These are phyloP conservation scores for Forbesichthys agassizii DNA, from an alignment of 2,113 vertebrate species.

Conservation along the genomic window DNA sequence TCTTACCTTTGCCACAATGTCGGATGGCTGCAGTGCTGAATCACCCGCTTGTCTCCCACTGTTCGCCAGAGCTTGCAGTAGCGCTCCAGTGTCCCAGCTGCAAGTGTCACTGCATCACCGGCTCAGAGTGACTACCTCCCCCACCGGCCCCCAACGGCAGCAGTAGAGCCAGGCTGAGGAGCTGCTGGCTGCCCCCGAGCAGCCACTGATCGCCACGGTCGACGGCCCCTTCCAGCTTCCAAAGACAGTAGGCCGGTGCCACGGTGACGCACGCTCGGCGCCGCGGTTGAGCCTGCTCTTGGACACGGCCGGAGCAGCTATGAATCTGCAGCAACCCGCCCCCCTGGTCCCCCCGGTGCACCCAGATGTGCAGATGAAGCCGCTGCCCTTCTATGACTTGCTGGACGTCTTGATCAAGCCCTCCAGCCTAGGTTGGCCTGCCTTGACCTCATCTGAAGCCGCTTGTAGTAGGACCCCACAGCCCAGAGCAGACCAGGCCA, in stretches of 20 bases:
- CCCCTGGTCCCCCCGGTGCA: conserved; percentile 91
- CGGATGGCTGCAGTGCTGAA: conserved; percentile 12
- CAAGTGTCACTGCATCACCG: conserved; percentile 88
- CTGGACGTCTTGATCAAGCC: conserved; percentile 96
- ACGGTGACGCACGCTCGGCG: conserved; percentile 65
- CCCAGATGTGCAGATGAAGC: conserved; percentile 93
- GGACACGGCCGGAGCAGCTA: conserved; percentile 76
- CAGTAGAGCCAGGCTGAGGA: conserved; percentile 65
- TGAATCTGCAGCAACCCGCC: conserved; percentile 89
- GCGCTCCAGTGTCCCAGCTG: conserved; percentile 79
- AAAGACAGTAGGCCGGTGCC: conserved; percentile 57
- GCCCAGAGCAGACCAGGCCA: no score
- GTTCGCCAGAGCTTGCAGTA: conserved; percentile 83
- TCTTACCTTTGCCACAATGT: conserved; percentile 2
- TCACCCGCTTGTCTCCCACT: conserved; percentile 13
- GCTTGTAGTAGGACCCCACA: no score
- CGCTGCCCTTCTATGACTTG: conserved; percentile 93
- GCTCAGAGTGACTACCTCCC: conserved; percentile 24
- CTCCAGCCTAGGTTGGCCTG: conserved; percentile 89
- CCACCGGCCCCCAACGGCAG: conserved; percentile 78
- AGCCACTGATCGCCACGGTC: no score
- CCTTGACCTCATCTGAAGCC: no score
- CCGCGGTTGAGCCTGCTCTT: conserved; percentile 72
- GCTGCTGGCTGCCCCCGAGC: conserved; percentile 59
- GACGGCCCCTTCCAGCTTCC: no score